Conservation (phyloP, 2,797 vertebrate species). For the Platyrinchus mystaceus region DNA sequence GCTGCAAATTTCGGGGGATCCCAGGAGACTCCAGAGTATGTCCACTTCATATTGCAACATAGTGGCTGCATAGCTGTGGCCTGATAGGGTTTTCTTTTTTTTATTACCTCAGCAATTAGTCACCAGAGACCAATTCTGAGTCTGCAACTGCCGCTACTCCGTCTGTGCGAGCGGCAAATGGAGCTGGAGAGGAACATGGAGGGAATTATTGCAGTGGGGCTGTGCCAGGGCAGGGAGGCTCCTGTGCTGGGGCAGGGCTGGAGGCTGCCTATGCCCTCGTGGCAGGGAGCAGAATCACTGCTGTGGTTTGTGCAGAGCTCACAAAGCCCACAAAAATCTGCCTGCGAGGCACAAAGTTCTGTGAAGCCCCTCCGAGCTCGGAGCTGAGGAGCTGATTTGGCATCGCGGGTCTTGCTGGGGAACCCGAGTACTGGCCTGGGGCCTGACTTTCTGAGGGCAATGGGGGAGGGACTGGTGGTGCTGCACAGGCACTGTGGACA, state of each 20-base stretch:
- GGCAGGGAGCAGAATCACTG: background rate
- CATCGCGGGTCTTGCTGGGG: background rate
- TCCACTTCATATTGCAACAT: background rate
- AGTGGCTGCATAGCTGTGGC: background rate
- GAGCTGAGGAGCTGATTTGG: background rate
- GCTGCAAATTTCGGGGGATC: background rate
- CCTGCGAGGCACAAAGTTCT: background rate
- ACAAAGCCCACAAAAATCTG: background rate
- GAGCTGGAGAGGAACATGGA: fast-evolving
- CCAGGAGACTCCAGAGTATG: background rate
- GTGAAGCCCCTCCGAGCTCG: background rate
- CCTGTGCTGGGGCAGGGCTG: background rate
- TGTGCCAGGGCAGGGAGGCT: background rate
- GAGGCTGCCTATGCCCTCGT: fast-evolving
- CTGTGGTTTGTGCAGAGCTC: background rate
- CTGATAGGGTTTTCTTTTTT: background rate
- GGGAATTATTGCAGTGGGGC: background rate
- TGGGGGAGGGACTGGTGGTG: background rate
- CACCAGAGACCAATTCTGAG: background rate
- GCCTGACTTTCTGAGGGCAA: background rate
- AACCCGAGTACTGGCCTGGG: background rate
- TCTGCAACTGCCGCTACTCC: background rate
- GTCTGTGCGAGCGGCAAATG: fast-evolving
- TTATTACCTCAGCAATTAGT: background rate
- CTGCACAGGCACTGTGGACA: background rate